phyloP scores from a whole-genome alignment of 2,797 vertebrate genomes.

The Gymnopithys bicolor region DNA sequence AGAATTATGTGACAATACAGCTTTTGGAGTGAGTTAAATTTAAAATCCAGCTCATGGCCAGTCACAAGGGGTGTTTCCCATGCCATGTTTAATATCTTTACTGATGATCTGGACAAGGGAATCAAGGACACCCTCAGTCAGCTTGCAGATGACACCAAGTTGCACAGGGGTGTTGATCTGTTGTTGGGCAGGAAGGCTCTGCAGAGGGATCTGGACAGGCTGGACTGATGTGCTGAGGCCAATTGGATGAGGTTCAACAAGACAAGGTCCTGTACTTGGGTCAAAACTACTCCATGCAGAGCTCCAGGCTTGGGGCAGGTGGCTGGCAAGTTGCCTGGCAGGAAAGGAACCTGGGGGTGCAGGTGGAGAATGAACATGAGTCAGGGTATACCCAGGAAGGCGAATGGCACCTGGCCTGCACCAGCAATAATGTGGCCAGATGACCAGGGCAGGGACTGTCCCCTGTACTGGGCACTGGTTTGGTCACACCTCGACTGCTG shows the following conservation, averaged over 20 bases:
- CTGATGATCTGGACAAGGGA: background rate
- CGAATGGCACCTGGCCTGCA: background rate
- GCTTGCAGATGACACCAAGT: background rate
- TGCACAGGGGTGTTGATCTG: background rate
- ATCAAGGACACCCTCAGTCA: background rate
- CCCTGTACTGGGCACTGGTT: background rate
- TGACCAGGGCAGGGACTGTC: background rate
- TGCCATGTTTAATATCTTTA: background rate
- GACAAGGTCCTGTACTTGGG: background rate
- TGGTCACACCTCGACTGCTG: background rate
- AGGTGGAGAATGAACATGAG: background rate
- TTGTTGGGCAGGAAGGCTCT: background rate
- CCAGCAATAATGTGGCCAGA: background rate
- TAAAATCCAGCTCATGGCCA: background rate
- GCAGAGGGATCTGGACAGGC: background rate
- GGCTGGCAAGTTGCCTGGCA: too few relatives aligned
- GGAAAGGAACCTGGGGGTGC: background rate
- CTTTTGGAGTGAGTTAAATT: background rate
- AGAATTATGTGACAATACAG: background rate
- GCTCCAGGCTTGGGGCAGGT: background rate
- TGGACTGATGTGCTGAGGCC: background rate
- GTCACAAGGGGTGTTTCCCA: background rate
- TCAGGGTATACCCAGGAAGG: background rate
- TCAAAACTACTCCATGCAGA: background rate
- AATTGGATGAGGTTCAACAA: background rate